Evolutionary conservation across 2,797 vertebrate species (phyloP).

Genomic region (Heteromormyrus szaboi): DNA sequence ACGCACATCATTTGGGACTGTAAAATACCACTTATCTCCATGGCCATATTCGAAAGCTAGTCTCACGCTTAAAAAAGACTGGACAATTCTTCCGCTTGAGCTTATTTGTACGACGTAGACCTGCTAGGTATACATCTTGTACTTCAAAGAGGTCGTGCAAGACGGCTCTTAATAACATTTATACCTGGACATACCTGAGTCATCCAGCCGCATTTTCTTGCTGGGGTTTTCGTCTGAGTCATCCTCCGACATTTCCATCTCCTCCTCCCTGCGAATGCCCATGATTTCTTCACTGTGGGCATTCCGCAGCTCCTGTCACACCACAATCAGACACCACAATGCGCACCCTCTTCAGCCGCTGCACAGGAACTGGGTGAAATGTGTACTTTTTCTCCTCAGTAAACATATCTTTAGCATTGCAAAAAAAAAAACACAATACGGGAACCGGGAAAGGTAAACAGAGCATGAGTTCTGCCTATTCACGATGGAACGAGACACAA

Average conservation of each 20-base stretch:
- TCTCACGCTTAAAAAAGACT: neutral
- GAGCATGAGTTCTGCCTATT: conserved; percentile 23
- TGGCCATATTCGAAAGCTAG: too few relatives aligned
- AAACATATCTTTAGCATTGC: conserved; percentile 9
- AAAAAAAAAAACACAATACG: conserved; percentile 1
- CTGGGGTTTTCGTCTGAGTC: conserved; percentile 75
- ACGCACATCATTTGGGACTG: neutral
- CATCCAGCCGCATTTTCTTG: conserved; percentile 76
- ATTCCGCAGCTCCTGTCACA: conserved; percentile 83
- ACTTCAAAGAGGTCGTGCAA: neutral
- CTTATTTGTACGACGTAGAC: neutral
- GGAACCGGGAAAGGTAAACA: neutral
- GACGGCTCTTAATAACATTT: neutral
- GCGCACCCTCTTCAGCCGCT: conserved; percentile 13
- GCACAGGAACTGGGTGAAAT: neutral
- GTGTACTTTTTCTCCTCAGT: neutral
- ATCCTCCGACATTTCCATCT: conserved; percentile 98
- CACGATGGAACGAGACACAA: conserved; percentile 23
- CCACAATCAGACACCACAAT: conserved; percentile 30
- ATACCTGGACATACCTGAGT: conserved; percentile 67
- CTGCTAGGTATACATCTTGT: neutral
- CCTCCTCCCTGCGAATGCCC: conserved; percentile 89
- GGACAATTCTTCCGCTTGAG: neutral
- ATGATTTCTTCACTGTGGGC: conserved; percentile 94
- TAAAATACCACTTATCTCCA: neutral